Base-by-base conservation (phyloP, 35 echinoderm and acorn worm species). In the Ophioderma brevispina region DNA sequence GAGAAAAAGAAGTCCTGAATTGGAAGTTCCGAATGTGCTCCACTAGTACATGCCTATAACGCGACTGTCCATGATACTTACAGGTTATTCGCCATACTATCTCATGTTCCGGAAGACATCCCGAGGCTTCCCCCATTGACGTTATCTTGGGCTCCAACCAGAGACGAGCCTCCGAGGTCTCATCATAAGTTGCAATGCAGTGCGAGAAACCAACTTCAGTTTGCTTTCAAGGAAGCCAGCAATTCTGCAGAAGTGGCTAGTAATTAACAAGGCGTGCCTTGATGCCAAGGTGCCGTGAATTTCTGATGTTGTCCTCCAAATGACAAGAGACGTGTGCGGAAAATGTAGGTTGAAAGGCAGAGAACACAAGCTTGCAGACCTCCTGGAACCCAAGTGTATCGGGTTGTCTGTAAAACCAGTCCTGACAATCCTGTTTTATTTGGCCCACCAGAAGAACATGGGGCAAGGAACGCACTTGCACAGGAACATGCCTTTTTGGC, bases 41-140 rank as follows among this genome's bases (percentile, higher is more conserved):
- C 41, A 17, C 41, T 95, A 31, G 89, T 95, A 23, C 89, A 95
- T 83, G 89, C 84, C 6, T 95, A 95, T 42, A 95, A 95, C 35
- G 86, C 81, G 21, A 92, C 93, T 1, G 75, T 37, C 32, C 38
- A 85, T 38, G 84, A 81, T 34, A 55, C 38, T n/a, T 23, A 95
- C 93, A 13, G 89, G 89, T 40, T 92, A 64, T 56, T 86, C 81
- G 14, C 93, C 89, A 4, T 95, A 87, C 49, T 82, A 87, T 17
- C 75, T 95, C 19, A 81, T 95, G 52, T 91, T 92, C 38, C n/a
- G 91, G 91, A 33, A 91, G 89, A 49, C 82, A 91, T n/a, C 64
- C 33, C 89, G 19, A 76, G 89, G 36, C 79, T 92, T n/a, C n/a
- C 37, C 84, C 89, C 23, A 38, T 95, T 14, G 89, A 95, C 81